phyloP scores from a whole-genome alignment of 2,113 vertebrate species.

The Chamaetylas fuelleborni region DNA sequence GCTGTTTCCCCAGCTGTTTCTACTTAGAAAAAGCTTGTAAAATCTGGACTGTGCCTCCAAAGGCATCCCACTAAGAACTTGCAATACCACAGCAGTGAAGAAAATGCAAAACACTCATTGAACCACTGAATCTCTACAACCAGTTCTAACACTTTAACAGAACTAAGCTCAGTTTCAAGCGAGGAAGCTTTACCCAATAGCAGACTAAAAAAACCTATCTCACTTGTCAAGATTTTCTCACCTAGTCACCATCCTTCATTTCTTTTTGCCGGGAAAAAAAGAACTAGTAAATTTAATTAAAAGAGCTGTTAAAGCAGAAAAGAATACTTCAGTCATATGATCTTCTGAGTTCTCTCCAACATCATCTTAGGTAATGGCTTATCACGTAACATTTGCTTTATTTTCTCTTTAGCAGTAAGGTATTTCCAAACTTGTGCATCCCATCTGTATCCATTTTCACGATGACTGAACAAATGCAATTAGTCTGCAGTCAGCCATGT shows the following conservation, averaged over 20 bases:
- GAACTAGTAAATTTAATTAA: slow-evolving; percentile 61
- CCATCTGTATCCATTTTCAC: slow-evolving; percentile 76
- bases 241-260: background rate
- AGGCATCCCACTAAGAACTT: background rate
- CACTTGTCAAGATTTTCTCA: background rate
- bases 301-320: slow-evolving; percentile 66
- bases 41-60: background rate
- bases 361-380: slow-evolving; percentile 35
- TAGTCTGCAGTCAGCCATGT: slow-evolving; percentile 77
- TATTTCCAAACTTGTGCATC: slow-evolving; percentile 60
- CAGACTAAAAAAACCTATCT: background rate
- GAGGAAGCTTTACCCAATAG: background rate
- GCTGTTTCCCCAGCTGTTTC: background rate
- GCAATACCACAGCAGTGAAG: background rate
- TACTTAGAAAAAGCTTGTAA: background rate
- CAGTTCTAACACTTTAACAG: background rate
- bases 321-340: slow-evolving; percentile 44
- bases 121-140: background rate
- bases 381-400: slow-evolving; percentile 62
- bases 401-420: slow-evolving; percentile 66
- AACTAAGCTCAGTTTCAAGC: background rate
- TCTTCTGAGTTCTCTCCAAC: slow-evolving; percentile 33
- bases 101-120: background rate
- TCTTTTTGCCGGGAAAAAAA: background rate
- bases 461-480: slow-evolving; percentile 78